Evolutionary conservation across 2,113 vertebrate genomes (phyloP), one percentile per base, ranked within the genome.

Genomic region (Catharus bicknelli): DNA sequence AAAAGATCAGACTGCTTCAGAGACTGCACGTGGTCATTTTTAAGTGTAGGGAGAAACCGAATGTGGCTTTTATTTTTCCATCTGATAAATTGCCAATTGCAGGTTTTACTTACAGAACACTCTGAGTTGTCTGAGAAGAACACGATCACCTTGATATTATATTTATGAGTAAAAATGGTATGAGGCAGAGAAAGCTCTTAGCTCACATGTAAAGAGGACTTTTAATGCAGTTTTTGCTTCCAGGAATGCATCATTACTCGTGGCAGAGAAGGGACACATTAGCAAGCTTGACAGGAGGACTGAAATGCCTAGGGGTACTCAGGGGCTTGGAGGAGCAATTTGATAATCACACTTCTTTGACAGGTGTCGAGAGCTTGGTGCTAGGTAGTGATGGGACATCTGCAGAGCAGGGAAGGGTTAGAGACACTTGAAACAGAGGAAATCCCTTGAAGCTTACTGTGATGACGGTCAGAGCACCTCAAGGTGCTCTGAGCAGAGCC

Each of bases 141-240:
- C 83, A 76, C 1, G 0, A 91, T 95, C 91, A 95, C 92, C 88
- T 95, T 97, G 90, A 94, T 94, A 88, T 62, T 92, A 91, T 93
- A 95, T 95, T 97, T 96, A 95, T 95, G 91, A 95, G 90, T 93
- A 91, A 95, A 95, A 95, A 86, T 88, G 53, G 61, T 92, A 83
- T 20, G 79, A 94, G 68, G 81, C 83, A 86, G 90, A 88, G 85
- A 78, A 90, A 75, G 82, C 87, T 95, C 75, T 94, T 95, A 88
- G 84, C 78, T 91, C 10, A 1, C 90, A 47, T 74, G 79, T 86
- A 93, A 90, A 88, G 75, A 88, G n/a, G 72, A 90, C n/a, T 77
- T 94, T 13, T 75, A 91, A 57, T 93, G 93, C 85, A 81, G 72
- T 57, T 90, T 94, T 94, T 94, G 82, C 79, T 94, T 95, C 91